These are phyloP conservation scores for Clistopyga incitator DNA, from an alignment of 2,888 invertebrate species.

Conservation along the genomic window DNA sequence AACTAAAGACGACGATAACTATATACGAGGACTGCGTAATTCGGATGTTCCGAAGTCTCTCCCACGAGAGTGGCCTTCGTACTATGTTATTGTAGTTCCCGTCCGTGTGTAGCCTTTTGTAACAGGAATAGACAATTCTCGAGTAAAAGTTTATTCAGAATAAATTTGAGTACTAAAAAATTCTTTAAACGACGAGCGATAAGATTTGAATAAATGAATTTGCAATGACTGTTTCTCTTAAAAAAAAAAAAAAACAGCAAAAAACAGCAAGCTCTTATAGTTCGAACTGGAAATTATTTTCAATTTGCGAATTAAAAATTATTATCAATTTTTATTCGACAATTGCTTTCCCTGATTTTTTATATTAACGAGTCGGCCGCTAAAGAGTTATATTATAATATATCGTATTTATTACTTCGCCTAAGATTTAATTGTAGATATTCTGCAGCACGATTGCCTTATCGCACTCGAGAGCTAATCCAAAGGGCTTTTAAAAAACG, in stretches of 20 bases:
- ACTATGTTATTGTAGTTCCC: background rate
- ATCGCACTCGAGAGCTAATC: slow-evolving; percentile 31
- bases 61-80: slow-evolving; percentile 33
- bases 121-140: background rate
- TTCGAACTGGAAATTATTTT: too few species aligned
- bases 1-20: slow-evolving; percentile 10
- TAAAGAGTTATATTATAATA: slow-evolving; percentile 16
- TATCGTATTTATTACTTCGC: slow-evolving; percentile 43
- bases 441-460: slow-evolving; percentile 17
- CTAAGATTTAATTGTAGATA: slow-evolving; percentile 18
- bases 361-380: background rate
- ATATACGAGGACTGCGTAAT: slow-evolving; percentile 14
- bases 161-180: slow-evolving; percentile 1
- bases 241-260: background rate
- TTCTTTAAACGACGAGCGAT: background rate
- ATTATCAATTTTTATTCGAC: background rate
- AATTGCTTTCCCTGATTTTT: background rate
- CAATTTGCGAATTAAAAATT: too few species aligned
- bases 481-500: slow-evolving; percentile 37
- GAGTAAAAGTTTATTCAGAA: background rate
- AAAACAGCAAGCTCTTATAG: too few species aligned
- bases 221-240: background rate
- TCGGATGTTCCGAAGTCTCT: slow-evolving; percentile 52
- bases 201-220: too few species aligned
- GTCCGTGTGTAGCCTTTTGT: slow-evolving; percentile 17